A percentile compares a stretch with the other conserved stretches of the same genome.
Conservation (phyloP, 2,113 vertebrate species). For the Azemiops feae region DNA sequence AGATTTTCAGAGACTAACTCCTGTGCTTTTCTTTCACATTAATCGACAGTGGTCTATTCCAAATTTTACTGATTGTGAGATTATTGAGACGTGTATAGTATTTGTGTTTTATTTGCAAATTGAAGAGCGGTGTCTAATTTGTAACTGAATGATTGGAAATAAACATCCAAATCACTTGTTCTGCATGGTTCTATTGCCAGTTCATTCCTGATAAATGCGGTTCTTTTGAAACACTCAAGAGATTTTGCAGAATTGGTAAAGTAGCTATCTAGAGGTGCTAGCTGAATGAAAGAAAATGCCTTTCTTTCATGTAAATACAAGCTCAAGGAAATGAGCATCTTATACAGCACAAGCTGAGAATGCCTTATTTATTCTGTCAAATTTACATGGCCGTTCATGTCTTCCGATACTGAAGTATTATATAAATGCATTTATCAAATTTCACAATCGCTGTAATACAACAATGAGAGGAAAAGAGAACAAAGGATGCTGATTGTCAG, state of each 20-base stretch:
- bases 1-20: background rate
- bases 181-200: background rate
- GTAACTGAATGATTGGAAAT: background rate
- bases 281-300: background rate
- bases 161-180: background rate
- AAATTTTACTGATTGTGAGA: background rate
- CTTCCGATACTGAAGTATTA: background rate
- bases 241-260: background rate
- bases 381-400: background rate
- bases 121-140: background rate
- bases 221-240: background rate
- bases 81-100: background rate
- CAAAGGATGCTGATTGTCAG: background rate
- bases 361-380: background rate
- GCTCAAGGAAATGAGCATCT: background rate
- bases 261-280: no score
- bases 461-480: background rate
- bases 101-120: background rate
- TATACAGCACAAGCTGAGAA: background rate
- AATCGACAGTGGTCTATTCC: background rate
- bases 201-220: background rate
- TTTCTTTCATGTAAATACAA: background rate
- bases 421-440: background rate
- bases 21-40: background rate
- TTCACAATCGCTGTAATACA: background rate